Conservation (phyloP, 2,888 invertebrate species). For the Allophyes oxyacanthae region DNA sequence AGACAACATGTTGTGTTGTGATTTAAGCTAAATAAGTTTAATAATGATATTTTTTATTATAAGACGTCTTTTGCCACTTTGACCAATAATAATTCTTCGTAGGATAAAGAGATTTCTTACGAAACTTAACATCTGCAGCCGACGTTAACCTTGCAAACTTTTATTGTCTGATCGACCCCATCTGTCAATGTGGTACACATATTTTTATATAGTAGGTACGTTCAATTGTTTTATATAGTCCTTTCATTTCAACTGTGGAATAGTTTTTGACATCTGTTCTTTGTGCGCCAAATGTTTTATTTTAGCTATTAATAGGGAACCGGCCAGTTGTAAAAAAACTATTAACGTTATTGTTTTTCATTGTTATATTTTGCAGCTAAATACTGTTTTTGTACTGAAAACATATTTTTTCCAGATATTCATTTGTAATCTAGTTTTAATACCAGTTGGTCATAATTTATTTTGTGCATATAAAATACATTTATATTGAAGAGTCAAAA, state of each 20-base stretch:
- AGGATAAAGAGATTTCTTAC: constrained; percentile 34
- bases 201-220: too few species aligned
- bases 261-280: constrained; percentile 52
- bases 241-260: constrained; percentile 45
- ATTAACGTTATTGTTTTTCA: background rate
- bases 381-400: constrained; percentile 12
- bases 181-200: constrained; percentile 49
- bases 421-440: constrained; percentile 8
- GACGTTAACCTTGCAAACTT: constrained; percentile 49
- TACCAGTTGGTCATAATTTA: constrained; percentile 45
- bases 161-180: constrained; percentile 54
- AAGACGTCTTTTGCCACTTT: background rate
- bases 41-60: background rate
- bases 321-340: constrained; percentile 25
- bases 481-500: constrained; percentile 79
- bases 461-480: constrained; percentile 67
- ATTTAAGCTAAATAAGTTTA: too few species aligned
- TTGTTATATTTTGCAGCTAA: background rate
- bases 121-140: constrained; percentile 50
- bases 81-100: constrained; percentile 18
- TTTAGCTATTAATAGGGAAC: constrained; percentile 20
- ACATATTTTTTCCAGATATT: constrained; percentile 12
- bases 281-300: constrained; percentile 50
- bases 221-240: constrained; percentile 52
- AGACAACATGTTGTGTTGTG: too few species aligned